A percentile compares a stretch with the other conserved stretches of the same genome.
These are phyloP conservation scores for Portevinia maculata DNA, from an alignment of 2,888 invertebrate species.

Conservation along the genomic window DNA sequence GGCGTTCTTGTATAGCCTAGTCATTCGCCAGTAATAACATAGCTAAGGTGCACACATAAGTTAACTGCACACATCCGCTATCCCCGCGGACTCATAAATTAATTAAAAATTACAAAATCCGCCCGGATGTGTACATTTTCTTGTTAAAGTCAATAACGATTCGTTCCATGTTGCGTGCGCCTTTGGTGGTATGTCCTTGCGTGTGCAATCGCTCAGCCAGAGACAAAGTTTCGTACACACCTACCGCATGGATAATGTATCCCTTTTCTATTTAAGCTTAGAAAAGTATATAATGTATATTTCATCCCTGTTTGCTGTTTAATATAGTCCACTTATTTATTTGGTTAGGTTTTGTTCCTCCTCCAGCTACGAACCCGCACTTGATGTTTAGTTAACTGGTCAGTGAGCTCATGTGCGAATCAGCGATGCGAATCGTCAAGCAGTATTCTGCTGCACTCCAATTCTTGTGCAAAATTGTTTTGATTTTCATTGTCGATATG, in stretches of 20 bases:
- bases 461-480: slow-evolving; percentile 25
- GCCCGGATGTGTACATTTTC: not conserved
- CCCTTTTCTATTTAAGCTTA: not conserved
- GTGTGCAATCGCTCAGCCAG: slow-evolving; percentile 13
- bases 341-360: slow-evolving; percentile 15
- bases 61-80: not conserved
- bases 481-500: slow-evolving; percentile 19
- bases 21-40: no score
- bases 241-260: not conserved
- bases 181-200: slow-evolving; percentile 20
- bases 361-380: not conserved
- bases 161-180: not conserved
- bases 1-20: no score
- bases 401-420: slow-evolving; percentile 33
- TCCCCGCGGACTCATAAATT: not conserved
- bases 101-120: not conserved
- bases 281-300: not conserved
- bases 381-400: slow-evolving; percentile 39
- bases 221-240: slow-evolving; percentile 3
- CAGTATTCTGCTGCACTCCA: slow-evolving; percentile 6
- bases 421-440: slow-evolving; percentile 11
- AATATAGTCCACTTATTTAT: slow-evolving; percentile 44
- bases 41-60: no score
- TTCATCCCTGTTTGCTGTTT: slow-evolving; percentile 6
- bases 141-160: not conserved